A percentile compares a stretch with the other conserved stretches of the same genome.
Evolutionary conservation across 1,140 invertebrate genomes (phyloP).

Genomic region (Agraylea sexmaculata): DNA sequence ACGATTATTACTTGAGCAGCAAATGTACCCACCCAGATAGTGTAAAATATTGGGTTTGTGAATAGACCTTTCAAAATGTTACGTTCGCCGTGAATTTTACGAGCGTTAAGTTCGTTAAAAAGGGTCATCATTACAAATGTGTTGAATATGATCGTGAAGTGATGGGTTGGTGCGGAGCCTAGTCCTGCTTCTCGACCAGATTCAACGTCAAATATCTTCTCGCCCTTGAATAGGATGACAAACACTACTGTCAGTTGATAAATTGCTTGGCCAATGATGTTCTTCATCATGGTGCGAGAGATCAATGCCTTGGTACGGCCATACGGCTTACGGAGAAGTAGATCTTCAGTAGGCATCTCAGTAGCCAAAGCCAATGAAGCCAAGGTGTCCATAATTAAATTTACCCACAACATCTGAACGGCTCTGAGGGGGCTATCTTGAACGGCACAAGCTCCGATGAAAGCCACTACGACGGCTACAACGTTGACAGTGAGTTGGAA

Average conservation of each 20-base stretch:
- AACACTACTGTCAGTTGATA: constrained; percentile 55
- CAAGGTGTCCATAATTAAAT: constrained; percentile 63
- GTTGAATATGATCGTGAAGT: constrained; percentile 63
- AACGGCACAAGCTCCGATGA: constrained; percentile 50
- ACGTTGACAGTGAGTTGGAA: constrained; percentile 60
- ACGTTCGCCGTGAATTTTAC: constrained; percentile 59
- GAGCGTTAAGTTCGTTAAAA: constrained; percentile 58
- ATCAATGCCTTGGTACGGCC: constrained; percentile 54
- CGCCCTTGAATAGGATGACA: constrained; percentile 44
- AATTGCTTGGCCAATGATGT: constrained; percentile 52
- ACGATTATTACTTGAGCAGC: constrained; percentile 51
- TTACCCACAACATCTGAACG: constrained; percentile 66
- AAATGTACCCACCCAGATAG: constrained; percentile 50
- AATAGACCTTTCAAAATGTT: constrained; percentile 52
- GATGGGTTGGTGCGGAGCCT: constrained; percentile 41
- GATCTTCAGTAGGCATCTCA: constrained; percentile 49
- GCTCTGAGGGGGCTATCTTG: constrained; percentile 43
- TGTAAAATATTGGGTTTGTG: constrained; percentile 51
- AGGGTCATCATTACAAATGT: constrained; percentile 64
- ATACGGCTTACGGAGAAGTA: constrained; percentile 53
- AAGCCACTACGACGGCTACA: constrained; percentile 54
- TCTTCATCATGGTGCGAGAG: constrained; percentile 55
- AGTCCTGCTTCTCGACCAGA: constrained; percentile 31
- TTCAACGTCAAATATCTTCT: constrained; percentile 44
- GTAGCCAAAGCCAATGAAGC: constrained; percentile 59